Evolutionary conservation across 2,797 vertebrate species (phyloP), one percentile per base, ranked within the genome.

Genomic region (Sebastiscus albofasciatus): DNA sequence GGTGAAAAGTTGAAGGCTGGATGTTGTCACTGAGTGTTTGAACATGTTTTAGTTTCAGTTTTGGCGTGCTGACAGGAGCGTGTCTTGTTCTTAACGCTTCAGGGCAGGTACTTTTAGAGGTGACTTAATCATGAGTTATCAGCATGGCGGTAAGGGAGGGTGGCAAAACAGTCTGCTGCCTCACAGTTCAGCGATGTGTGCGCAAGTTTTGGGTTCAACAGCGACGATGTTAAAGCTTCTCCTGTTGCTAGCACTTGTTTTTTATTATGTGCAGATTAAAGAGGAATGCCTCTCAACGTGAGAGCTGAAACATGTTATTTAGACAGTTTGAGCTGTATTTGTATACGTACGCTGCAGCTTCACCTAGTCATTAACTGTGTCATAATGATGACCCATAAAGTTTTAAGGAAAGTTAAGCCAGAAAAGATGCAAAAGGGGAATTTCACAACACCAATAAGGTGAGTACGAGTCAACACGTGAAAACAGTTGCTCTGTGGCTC

Each of bases 81-180:
- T 36, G 80, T 79, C 64, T 82, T 81, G 31, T 73, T 55, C 77
- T 67, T 16, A 5, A 4, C 49, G 81, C 89, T 73, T 55, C 3
- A 79, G 81, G 90, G 84, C 82, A 82, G 84, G 84, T 81, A 74
- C 80, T 87, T 89, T 80, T 46, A 24, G 69, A 79, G 49, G 75
- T 87, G 91, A 88, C 76, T 85, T 84, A 83, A 90, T 90, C 84
- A 83, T 42, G 84, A 87, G 72, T 85, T 85, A 80, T 64, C 82
- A 67, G 68, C 54, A 18, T 26, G 58, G 74, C 75, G 79, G 78
- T 59, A 55, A 76, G 72, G 58, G 72, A 79, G 67, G 79, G 58
- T 33, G 76, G 54, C 36, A 12, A 33, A 84, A 70, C 80, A 46
- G 60, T 27, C 54, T 54, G 72, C 74, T 9, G 65, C 52, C 72